A percentile compares a stretch with the other conserved stretches of the same genome.
These are phyloP conservation scores for Manis pentadactyla DNA, from an alignment of 2,797 vertebrate genomes.

Conservation along the genomic window DNA sequence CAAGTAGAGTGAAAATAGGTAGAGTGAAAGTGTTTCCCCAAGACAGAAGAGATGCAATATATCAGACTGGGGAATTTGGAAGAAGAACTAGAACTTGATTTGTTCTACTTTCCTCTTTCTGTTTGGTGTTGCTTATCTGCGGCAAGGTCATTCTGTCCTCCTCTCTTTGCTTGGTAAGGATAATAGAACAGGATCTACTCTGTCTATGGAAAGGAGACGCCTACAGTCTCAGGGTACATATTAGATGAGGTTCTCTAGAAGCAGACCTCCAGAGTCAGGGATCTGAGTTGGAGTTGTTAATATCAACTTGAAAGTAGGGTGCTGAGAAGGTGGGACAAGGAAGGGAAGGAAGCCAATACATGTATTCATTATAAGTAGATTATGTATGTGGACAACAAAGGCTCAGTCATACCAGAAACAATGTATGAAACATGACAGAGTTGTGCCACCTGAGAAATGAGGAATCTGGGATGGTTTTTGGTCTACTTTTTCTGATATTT, in stretches of 20 bases:
- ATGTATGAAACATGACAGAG: background rate
- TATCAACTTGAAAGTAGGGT: too few relatives aligned
- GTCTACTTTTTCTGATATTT: background rate
- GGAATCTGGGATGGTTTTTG: background rate
- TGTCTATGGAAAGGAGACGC: background rate
- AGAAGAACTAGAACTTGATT: background rate
- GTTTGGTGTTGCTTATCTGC: background rate
- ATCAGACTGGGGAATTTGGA: background rate
- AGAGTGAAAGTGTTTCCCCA: too few relatives aligned
- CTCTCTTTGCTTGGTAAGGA: fast-evolving
- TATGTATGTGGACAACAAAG: too few relatives aligned
- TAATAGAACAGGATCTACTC: too few relatives aligned
- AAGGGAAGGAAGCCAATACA: background rate
- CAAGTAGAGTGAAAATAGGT: too few relatives aligned
- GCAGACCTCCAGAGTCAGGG: background rate
- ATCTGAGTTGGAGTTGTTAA: background rate
- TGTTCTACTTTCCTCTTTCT: background rate
- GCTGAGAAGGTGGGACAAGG: background rate
- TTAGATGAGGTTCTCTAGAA: background rate
- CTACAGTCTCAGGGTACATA: background rate
- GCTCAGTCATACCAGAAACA: too few relatives aligned
- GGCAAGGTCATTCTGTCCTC: background rate
- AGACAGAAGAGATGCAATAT: background rate
- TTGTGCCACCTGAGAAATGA: background rate
- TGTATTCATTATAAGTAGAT: background rate